Percentiles rank a stretch among this genome's conserved stretches.
Conservation (phyloP, 2,888 invertebrate species). For the Ceriagrion tenellum region DNA sequence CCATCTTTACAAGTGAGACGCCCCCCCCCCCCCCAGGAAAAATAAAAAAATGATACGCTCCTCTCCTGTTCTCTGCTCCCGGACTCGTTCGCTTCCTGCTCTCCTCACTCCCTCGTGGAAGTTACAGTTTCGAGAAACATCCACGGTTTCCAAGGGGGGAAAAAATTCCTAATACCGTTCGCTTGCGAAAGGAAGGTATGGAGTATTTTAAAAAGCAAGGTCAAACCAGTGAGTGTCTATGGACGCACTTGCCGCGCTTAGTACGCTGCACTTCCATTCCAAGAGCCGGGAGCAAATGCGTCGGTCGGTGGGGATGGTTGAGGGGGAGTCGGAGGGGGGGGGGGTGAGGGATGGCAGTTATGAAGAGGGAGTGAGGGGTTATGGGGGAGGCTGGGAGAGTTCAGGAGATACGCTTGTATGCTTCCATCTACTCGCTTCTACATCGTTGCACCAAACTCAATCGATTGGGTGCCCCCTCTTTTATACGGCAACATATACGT, state of each 20-base stretch:
- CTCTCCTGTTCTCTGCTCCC: not conserved
- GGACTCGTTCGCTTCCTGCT: not conserved
- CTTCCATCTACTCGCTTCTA: constrained; percentile 54
- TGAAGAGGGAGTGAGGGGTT: not conserved
- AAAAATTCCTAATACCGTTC: not conserved
- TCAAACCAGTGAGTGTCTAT: not conserved
- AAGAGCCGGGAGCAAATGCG: not conserved
- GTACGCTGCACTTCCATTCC: not conserved
- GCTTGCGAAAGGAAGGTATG: not conserved
- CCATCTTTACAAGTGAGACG: not conserved
- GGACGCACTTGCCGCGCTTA: not conserved
- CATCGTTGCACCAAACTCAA: constrained; percentile 66
- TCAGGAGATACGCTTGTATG: constrained; percentile 41
- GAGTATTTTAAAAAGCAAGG: not conserved
- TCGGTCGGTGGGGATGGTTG: not conserved
- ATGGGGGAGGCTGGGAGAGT: not conserved
- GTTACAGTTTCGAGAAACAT: not conserved
- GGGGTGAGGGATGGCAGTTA: not conserved
- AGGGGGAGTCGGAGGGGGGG: not conserved
- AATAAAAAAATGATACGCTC: not conserved
- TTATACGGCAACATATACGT: constrained; percentile 55
- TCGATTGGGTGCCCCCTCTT: constrained; percentile 35
- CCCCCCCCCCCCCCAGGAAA: too few species aligned
- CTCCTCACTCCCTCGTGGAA: not conserved
- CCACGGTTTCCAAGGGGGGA: not conserved